Conservation (phyloP, 2,797 vertebrate species). For the Chaetophractus vellerosus region DNA sequence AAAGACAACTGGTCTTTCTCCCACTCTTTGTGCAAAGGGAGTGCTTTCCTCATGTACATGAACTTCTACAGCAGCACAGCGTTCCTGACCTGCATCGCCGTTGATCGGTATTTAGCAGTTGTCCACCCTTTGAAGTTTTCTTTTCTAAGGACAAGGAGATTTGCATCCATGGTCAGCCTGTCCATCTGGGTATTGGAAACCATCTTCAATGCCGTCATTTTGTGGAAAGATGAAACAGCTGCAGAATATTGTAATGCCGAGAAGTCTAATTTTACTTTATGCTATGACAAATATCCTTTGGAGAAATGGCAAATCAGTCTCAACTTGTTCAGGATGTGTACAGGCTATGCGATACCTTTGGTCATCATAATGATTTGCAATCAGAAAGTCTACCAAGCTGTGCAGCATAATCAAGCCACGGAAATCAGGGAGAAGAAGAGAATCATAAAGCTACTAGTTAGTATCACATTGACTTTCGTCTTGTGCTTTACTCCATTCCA, state of each 20-base stretch:
- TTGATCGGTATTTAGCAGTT: slow-evolving; percentile 94
- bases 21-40: slow-evolving; percentile 87
- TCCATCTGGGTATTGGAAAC: slow-evolving; percentile 91
- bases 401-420: slow-evolving; percentile 93
- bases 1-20: slow-evolving; percentile 91
- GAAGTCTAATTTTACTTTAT: slow-evolving; percentile 82
- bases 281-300: slow-evolving; percentile 92
- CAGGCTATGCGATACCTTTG: slow-evolving; percentile 92
- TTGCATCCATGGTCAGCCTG: slow-evolving; percentile 88
- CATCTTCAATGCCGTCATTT: slow-evolving; percentile 90
- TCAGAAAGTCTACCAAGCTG: slow-evolving; percentile 90
- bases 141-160: slow-evolving; percentile 90
- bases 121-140: slow-evolving; percentile 93
- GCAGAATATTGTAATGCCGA: slow-evolving; percentile 79
- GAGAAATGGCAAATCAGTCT: slow-evolving; percentile 83
- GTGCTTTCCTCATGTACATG: slow-evolving; percentile 91
- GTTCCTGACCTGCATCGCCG: slow-evolving; percentile 94
- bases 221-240: slow-evolving; percentile 88
- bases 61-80: slow-evolving; percentile 95
- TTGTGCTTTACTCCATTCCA: slow-evolving; percentile 95
- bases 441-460: slow-evolving; percentile 91
- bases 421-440: slow-evolving; percentile 90
- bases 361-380: slow-evolving; percentile 91
- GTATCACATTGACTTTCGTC: slow-evolving; percentile 91
- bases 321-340: slow-evolving; percentile 89